Evolutionary conservation across 2,797 vertebrate genomes (phyloP), one percentile per base, ranked within the genome.

Genomic region (Chiloscyllium punctatum): DNA sequence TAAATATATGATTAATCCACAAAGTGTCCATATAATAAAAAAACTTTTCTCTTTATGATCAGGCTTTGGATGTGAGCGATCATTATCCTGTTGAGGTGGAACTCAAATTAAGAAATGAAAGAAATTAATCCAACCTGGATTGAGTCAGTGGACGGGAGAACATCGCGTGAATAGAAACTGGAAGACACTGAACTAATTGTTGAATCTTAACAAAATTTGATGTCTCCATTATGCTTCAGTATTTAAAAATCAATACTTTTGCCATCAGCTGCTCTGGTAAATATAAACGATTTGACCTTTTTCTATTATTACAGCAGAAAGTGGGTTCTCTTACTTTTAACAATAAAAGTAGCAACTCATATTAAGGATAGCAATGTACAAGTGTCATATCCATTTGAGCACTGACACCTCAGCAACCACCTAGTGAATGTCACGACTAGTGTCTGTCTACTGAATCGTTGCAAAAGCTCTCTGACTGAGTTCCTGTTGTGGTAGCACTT

Each of bases 61-160:
- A 98, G 98, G 95, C 97, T 1, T 96, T 97, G 37, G 96, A 97
- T 3, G 97, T 98, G 87, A 98, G 97, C 6, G 98, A 98, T 79
- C 98, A 98, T 96, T 98, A 98, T 95, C 97, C 98, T 1, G 97
- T 98, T 95, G 97, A 98, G 95, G 97, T 98, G 95, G 95, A 97
- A 92, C 96, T 98, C 94, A 97, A 96, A 95, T 82, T 7, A 42
- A 51, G 57, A 3, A 95, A 57, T 33, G 62, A 95, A 95, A 96
- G 11, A 96, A 91, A 94, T 97, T 95, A 96, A 96, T 72, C 92
- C 97, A 96, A 97, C 96, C 96, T 96, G 30, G 97, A 97, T 96
- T 97, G 97, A 96, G 96, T 97, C 21, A 90, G 51, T 51, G 96
- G 42, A 1, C 2, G 27, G 23, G 2, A 30, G 0, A 21, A 5